Percentiles rank a stretch among this genome's conserved stretches.
Evolutionary conservation across 2,888 invertebrate species (phyloP).

Genomic region (Campoplex capitator): DNA sequence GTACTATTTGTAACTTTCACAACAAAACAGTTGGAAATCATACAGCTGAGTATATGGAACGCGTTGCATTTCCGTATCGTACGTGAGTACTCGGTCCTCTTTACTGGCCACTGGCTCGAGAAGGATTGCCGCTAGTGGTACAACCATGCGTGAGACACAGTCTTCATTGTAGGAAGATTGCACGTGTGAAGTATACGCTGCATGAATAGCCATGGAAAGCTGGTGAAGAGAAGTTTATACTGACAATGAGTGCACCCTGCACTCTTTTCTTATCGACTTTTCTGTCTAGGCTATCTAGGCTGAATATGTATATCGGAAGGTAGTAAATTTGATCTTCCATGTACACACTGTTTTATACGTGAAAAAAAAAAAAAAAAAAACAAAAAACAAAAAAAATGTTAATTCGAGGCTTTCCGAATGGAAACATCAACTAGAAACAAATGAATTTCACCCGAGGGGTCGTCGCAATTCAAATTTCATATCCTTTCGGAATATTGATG

Average conservation of each 20-base stretch:
- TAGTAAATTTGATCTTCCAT: background rate
- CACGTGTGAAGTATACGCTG: background rate
- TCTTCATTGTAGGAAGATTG: constrained; percentile 18
- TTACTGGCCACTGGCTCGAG: background rate
- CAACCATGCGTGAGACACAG: background rate
- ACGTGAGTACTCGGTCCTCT: background rate
- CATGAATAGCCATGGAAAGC: background rate
- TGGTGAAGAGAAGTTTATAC: background rate
- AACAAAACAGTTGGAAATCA: background rate
- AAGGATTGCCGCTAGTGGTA: background rate
- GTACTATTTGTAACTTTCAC: background rate
- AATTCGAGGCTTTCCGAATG: background rate
- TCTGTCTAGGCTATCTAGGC: background rate
- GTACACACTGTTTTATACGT: too few relatives aligned
- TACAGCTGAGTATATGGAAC: background rate
- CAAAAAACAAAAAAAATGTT: background rate
- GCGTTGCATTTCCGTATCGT: constrained; percentile 3
- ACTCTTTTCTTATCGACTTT: background rate
- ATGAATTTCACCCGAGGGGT: background rate
- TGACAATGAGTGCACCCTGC: background rate
- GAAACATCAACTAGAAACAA: background rate
- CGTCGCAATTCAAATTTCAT: background rate
- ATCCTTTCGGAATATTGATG: background rate
- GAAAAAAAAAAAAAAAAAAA: background rate
- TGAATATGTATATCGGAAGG: background rate